Percentiles rank a stretch among this genome's conserved stretches.
phyloP scores from a whole-genome alignment of 2,797 vertebrate species.

The Tokudaia tokunoshimensis region DNA sequence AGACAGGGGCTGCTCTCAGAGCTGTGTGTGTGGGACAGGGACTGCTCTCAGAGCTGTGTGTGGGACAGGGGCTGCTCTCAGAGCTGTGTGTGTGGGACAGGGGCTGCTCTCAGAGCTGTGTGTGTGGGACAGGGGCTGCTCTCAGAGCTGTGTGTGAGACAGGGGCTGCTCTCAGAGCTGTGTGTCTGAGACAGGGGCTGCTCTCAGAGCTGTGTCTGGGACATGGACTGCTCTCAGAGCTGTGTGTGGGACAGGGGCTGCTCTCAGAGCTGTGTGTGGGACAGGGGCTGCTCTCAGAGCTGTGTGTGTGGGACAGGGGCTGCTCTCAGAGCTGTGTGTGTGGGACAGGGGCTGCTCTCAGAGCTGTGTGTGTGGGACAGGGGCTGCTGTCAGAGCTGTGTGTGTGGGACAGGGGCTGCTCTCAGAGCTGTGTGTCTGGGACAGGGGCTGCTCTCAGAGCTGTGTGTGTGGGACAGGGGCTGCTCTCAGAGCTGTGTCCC shows the following conservation, averaged over 20 bases:
- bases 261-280: background rate
- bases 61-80: background rate
- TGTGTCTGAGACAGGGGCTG: too few species aligned
- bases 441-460: too few species aligned
- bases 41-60: background rate
- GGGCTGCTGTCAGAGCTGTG: too few species aligned
- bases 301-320: too few species aligned
- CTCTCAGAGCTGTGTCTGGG: too few species aligned
- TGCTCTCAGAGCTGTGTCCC: background rate
- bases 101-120: background rate
- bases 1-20: background rate
- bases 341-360: too few species aligned
- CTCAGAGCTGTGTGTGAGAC: background rate
- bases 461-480: too few species aligned
- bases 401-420: background rate
- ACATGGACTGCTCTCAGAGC: too few species aligned
- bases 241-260: too few species aligned
- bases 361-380: too few species aligned
- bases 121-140: background rate
- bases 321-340: too few species aligned
- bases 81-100: background rate
- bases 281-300: background rate
- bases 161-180: too few species aligned
- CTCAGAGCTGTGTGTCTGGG: background rate
- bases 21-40: background rate